phyloP scores from a whole-genome alignment of 2,888 invertebrate species.

The Cheilosia urbana region DNA sequence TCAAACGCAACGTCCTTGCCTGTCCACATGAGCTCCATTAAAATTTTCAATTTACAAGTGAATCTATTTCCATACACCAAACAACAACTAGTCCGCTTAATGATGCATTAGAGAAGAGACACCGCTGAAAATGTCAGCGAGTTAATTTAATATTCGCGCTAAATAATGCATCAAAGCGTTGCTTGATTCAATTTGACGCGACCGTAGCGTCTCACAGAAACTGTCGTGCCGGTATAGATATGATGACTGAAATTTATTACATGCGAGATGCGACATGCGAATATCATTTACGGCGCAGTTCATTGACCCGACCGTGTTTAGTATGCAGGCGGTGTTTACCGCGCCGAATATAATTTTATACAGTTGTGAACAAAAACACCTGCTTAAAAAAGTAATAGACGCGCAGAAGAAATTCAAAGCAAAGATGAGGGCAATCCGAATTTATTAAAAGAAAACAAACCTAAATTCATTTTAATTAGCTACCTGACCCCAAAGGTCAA shows the following conservation, averaged over 20 bases:
- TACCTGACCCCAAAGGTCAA: slow-evolving; percentile 62
- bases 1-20: neutral
- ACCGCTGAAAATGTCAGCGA: slow-evolving; percentile 15
- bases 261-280: neutral
- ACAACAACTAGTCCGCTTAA: neutral
- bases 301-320: slow-evolving; percentile 38
- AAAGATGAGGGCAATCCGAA: slow-evolving; percentile 4
- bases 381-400: slow-evolving; percentile 39
- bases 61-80: neutral
- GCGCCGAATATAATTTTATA: slow-evolving; percentile 21
- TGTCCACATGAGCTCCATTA: neutral
- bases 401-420: neutral
- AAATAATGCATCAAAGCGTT: slow-evolving; percentile 59
- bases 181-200: slow-evolving; percentile 46
- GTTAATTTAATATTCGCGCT: slow-evolving; percentile 60
- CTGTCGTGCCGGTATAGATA: neutral
- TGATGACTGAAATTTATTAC: slow-evolving; percentile 20
- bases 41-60: slow-evolving; percentile 26
- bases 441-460: slow-evolving; percentile 12
- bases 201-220: neutral
- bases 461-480: slow-evolving; percentile 66
- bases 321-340: slow-evolving; percentile 31
- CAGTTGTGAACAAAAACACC: slow-evolving; percentile 26
- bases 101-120: neutral
- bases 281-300: slow-evolving; percentile 37